Evolutionary conservation across 2,797 vertebrate genomes (phyloP).

Genomic region (Mareca penelope): DNA sequence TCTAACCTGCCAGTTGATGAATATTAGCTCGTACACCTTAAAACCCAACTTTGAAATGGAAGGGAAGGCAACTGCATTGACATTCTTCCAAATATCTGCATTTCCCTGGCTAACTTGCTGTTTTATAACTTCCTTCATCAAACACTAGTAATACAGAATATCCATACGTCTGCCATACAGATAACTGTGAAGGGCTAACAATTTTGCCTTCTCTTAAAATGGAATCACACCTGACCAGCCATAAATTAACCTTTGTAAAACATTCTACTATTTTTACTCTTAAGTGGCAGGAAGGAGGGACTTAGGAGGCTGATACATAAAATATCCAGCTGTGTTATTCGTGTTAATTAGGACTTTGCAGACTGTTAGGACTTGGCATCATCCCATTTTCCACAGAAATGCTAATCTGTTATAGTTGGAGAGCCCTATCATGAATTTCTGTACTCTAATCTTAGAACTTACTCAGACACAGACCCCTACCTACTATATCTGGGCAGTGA

Average conservation of each 20-base stretch:
- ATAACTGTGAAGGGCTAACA: neutral
- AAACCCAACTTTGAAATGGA: constrained; percentile 14
- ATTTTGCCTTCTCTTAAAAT: neutral
- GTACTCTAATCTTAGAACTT: neutral
- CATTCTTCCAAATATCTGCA: neutral
- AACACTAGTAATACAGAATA: neutral
- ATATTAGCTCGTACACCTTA: neutral
- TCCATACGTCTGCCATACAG: neutral
- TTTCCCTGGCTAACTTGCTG: neutral
- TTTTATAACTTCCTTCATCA: constrained; percentile 23
- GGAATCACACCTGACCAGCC: neutral
- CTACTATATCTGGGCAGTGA: neutral
- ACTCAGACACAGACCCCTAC: neutral
- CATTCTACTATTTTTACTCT: constrained; percentile 10
- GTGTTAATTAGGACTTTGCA: constrained; percentile 39
- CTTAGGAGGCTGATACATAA: constrained; percentile 33
- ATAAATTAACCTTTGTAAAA: constrained; percentile 17
- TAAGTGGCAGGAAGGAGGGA: constrained; percentile 55
- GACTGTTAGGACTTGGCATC: constrained; percentile 24
- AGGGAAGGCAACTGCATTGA: neutral
- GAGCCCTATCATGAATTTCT: neutral
- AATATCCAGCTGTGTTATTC: constrained; percentile 61
- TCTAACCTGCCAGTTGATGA: neutral
- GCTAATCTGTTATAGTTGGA: constrained; percentile 44
- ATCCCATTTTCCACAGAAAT: constrained; percentile 47